phyloP scores from a whole-genome alignment of 2,888 invertebrate species.

The Morpho achilles region DNA sequence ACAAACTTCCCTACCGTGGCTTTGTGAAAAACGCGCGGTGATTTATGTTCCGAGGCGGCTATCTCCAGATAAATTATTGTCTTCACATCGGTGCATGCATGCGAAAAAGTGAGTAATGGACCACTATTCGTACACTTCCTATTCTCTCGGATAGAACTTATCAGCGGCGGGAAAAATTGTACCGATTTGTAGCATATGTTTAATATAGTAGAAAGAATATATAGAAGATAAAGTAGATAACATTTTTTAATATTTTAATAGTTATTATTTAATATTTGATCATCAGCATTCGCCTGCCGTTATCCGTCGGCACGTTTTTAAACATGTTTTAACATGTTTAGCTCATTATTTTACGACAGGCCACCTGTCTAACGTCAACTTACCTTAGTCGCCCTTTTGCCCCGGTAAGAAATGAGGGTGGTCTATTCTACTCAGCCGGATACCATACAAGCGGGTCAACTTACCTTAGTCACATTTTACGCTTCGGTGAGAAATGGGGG shows the following conservation, averaged over 20 bases:
- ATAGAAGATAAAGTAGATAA: neutral
- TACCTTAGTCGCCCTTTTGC: no score
- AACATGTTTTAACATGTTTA: no score
- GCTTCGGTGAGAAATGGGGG: no score
- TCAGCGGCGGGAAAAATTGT: slow-evolving; percentile 20
- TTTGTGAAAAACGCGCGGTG: slow-evolving; percentile 57
- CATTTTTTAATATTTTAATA: neutral
- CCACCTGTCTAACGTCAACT: neutral
- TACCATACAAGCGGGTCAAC: no score
- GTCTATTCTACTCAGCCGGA: no score
- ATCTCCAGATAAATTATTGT: slow-evolving; percentile 64
- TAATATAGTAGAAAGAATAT: neutral
- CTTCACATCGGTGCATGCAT: slow-evolving; percentile 54
- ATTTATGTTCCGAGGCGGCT: slow-evolving; percentile 63
- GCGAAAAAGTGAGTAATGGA: slow-evolving; percentile 56
- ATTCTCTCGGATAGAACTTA: slow-evolving; percentile 15
- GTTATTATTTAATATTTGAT: neutral
- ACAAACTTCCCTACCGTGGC: slow-evolving; percentile 5
- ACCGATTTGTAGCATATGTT: neutral
- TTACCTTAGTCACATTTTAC: no score
- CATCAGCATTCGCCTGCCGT: no score
- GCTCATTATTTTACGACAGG: neutral
- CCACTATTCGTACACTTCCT: slow-evolving; percentile 18
- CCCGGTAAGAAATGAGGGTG: no score
- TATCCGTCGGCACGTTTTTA: no score